A percentile compares a stretch with the other conserved stretches of the same genome.
Conservation (phyloP, 1,140 invertebrate genomes). For the Caenorhabditis tropicalis region DNA sequence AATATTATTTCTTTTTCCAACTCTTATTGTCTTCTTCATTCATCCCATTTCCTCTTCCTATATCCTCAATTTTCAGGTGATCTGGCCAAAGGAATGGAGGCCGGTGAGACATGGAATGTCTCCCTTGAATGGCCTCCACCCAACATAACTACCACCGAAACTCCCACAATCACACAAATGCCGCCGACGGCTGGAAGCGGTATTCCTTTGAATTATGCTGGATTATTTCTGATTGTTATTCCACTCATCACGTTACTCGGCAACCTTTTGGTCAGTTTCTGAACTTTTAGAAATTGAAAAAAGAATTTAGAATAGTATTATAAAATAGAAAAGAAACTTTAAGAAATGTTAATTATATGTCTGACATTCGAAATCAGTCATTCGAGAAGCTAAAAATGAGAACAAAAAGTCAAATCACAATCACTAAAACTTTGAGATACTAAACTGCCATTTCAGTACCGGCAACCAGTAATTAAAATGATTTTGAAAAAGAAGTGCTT, state of each 20-base stretch:
- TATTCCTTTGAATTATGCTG: conserved; percentile 15
- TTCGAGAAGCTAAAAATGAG: neutral
- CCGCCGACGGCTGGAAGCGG: conserved; percentile 1
- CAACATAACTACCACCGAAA: neutral
- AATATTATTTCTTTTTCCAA: too few species aligned
- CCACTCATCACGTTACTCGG: conserved; percentile 85
- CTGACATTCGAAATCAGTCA: neutral
- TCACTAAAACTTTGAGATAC: neutral
- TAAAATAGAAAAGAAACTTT: neutral
- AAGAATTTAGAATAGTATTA: neutral
- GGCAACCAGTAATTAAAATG: too few species aligned
- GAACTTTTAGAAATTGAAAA: neutral
- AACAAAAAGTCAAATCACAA: neutral
- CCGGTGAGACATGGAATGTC: conserved; percentile 42
- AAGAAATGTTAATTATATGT: neutral
- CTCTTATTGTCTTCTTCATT: neutral
- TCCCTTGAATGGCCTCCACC: conserved; percentile 38
- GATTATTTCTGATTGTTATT: conserved; percentile 80
- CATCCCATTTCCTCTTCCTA: neutral
- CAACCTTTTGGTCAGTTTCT: conserved; percentile 80
- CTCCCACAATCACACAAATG: neutral
- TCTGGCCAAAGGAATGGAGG: neutral
- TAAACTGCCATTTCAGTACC: neutral
- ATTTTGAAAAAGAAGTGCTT: too few species aligned
- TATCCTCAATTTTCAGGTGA: neutral